A percentile compares a stretch with the other conserved stretches of the same genome.
Conservation (phyloP, 2,888 invertebrate species). For the Pasiphila rectangulata region DNA sequence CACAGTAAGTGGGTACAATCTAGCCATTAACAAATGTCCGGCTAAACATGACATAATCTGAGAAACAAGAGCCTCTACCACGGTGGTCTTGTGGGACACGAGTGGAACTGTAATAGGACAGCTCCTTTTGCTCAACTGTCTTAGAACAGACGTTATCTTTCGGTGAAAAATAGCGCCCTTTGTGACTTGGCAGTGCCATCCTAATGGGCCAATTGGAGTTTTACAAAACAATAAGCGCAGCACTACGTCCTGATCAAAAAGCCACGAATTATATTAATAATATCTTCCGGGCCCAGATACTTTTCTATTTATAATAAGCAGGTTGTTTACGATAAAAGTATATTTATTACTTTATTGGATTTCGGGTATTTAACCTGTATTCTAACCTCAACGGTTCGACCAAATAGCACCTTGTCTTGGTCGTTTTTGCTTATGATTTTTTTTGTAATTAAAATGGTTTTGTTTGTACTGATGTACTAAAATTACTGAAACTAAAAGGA, state of each 20-base stretch:
- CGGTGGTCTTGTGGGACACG: constrained; percentile 65
- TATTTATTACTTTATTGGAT: no score
- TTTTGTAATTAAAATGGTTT: no score
- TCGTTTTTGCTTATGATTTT: no score
- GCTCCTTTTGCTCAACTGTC: constrained; percentile 67
- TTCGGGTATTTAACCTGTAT: no score
- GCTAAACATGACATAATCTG: constrained; percentile 59
- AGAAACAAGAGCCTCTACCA: constrained; percentile 58
- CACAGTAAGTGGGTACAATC: constrained; percentile 41
- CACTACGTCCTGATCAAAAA: neutral
- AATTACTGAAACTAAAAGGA: no score
- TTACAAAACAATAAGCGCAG: neutral
- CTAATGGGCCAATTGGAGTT: constrained; percentile 31
- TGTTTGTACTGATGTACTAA: no score
- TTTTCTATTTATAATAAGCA: no score
- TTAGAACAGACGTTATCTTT: constrained; percentile 62
- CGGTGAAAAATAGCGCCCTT: constrained; percentile 72
- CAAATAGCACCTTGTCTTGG: no score
- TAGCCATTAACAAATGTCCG: constrained; percentile 69
- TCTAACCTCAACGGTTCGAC: no score
- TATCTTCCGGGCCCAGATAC: no score
- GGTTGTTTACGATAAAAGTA: no score
- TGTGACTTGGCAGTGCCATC: constrained; percentile 49
- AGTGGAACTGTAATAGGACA: constrained; percentile 70
- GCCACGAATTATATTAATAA: no score